Evolutionary conservation across 1,140 invertebrate genomes (phyloP), one percentile per base, ranked within the genome.

Genomic region (Ostrea edulis): DNA sequence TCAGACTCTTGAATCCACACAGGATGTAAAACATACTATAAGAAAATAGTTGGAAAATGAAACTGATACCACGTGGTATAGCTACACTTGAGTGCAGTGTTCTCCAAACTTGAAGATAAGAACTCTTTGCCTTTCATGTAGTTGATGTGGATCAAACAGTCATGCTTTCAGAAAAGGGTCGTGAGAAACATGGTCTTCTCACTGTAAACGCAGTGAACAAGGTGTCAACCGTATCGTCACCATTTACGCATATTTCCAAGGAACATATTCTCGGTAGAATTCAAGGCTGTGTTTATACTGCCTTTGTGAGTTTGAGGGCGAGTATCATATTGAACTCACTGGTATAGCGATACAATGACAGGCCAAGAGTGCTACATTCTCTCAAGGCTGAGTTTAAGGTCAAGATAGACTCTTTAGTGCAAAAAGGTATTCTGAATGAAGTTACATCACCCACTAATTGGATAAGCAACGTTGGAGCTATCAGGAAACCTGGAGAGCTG

Each of bases 401-500:
- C 1, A 55, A 3, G n/a, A 77, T 77, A 1, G 35, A 77, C 68
- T 25, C 68, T 25, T 77, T 25, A 77, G 68, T 77, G 9, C 8
- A 77, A 25, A 22, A 12, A 25, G 68, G 68, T 77, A n/a, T 77
- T 25, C 68, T 77, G 52, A 9, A 82, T 12, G 53, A 51, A 68
- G 7, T 65, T 11, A 71, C 9, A 86, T 17, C 7, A 25, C 87
- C 51, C 17, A 88, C 82, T 8, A 53, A 82, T 68, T 88, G 87
- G 82, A 88, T 85, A 2, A 88, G 58, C 65, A 55, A 25, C 25
- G 77, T 86, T 65, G 84, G 71, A 35, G 84, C 83, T 35, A 83
- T 85, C 44, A 88, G 68, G 58, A 88, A 88, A 68, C 84, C 83
- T n/a, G 83, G 84, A 8, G 68, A 86, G 22, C 35, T 25, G 44